Evolutionary conservation across 2,888 invertebrate species (phyloP).

Genomic region (Lasius fuliginosus): DNA sequence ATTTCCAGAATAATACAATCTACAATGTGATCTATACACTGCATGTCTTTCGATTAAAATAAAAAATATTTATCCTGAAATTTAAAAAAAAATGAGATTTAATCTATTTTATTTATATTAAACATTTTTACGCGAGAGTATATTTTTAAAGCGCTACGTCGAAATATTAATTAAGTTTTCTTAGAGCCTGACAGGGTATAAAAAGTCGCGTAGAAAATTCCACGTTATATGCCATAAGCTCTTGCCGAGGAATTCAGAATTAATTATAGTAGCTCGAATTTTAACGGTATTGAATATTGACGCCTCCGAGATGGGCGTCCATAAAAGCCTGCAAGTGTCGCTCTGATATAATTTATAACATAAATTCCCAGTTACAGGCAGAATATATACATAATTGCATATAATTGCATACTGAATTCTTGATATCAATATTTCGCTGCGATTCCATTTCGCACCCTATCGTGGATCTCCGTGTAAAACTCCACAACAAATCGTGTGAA

Average conservation of each 20-base stretch:
- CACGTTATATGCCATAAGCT: not conserved
- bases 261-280: conserved; percentile 32
- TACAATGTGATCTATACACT: not conserved
- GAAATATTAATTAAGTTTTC: conserved; percentile 19
- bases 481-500: conserved; percentile 63
- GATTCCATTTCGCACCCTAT: not conserved
- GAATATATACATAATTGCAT: not conserved
- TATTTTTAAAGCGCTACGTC: not conserved
- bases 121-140: not conserved
- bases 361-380: conserved; percentile 30
- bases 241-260: conserved; percentile 12
- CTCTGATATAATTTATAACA: conserved; percentile 13
- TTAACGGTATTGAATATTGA: conserved; percentile 27
- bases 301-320: not conserved
- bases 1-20: not conserved
- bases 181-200: not conserved
- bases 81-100: not conserved
- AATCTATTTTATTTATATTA: not conserved
- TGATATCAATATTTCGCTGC: conserved; percentile 18
- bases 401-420: conserved; percentile 11
- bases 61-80: not conserved
- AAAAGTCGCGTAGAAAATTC: not conserved
- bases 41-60: conserved; percentile 1
- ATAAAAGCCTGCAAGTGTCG: conserved; percentile 1
- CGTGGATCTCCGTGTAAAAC: conserved; percentile 37